A percentile compares a stretch with the other conserved stretches of the same genome.
phyloP scores from a whole-genome alignment of 2,888 invertebrate genomes.

The Lasiommata megera region DNA sequence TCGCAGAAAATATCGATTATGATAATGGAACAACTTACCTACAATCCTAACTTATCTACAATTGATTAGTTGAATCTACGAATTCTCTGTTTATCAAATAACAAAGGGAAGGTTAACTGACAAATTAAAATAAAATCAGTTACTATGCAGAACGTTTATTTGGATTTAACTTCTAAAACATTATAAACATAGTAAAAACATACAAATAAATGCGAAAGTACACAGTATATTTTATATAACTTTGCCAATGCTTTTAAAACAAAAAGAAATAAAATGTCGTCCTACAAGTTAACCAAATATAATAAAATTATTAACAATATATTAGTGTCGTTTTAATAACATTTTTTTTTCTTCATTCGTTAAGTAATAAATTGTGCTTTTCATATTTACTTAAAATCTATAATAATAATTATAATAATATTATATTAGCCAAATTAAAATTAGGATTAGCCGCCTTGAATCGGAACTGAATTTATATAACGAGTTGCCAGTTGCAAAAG shows the following conservation, averaged over 20 bases:
- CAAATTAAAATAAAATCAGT: constrained; percentile 33
- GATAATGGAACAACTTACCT: no score
- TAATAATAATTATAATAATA: constrained; percentile 10
- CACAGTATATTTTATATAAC: constrained; percentile 53
- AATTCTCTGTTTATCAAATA: no score
- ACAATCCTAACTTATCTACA: no score
- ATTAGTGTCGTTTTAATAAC: constrained; percentile 66
- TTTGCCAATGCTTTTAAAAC: constrained; percentile 60
- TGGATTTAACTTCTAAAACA: constrained; percentile 78
- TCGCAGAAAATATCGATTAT: no score
- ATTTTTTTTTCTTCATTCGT: constrained; percentile 41
- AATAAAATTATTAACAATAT: constrained; percentile 80
- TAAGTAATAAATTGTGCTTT: constrained; percentile 76
- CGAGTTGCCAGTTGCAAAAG: constrained; percentile 47
- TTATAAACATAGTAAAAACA: constrained; percentile 75
- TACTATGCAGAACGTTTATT: constrained; percentile 81
- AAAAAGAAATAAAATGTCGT: constrained; percentile 56
- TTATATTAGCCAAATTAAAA: constrained; percentile 66
- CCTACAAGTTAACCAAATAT: constrained; percentile 61
- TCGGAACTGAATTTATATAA: constrained; percentile 43
- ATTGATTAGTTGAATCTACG: no score
- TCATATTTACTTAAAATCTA: constrained; percentile 62
- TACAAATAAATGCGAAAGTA: constrained; percentile 77
- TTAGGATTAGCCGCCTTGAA: constrained; percentile 38
- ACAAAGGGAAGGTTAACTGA: not conserved